These are phyloP conservation scores for Synergus laeviventris DNA, from an alignment of 2,888 invertebrate species.

Conservation along the genomic window DNA sequence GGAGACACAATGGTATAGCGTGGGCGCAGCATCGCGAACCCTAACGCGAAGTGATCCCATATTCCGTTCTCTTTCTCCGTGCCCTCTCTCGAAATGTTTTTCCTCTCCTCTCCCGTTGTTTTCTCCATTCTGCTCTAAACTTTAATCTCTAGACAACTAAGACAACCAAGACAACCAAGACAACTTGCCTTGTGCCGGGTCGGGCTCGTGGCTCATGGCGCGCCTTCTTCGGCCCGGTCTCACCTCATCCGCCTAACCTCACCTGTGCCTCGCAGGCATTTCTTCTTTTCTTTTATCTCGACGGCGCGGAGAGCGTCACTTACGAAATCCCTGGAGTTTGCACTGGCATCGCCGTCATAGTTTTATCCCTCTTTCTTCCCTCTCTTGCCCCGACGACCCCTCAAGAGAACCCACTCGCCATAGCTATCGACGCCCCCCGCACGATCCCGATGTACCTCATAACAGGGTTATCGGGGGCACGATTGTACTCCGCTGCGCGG, in stretches of 20 bases:
- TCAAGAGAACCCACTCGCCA: conserved; percentile 17
- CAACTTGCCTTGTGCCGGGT: conserved; percentile 57
- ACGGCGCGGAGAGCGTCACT: conserved; percentile 64
- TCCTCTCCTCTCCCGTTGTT: conserved; percentile 49
- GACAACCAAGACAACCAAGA: conserved; percentile 42
- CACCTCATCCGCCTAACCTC: conserved; percentile 57
- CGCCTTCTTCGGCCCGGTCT: conserved; percentile 59
- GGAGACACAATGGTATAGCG: conserved; percentile 70
- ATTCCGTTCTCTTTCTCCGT: conserved; percentile 66
- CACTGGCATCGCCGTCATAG: conserved; percentile 28
- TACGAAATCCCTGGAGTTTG: conserved; percentile 64
- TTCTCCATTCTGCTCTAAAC: conserved; percentile 42
- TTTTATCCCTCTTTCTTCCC: conserved; percentile 19
- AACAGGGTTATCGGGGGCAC: conserved; percentile 55
- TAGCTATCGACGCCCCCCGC: conserved; percentile 41
- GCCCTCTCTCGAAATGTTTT: conserved; percentile 47
- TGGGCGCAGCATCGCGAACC: conserved; percentile 73
- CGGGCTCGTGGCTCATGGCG: conserved; percentile 58
- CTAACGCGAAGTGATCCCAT: conserved; percentile 72
- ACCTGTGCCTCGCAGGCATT: conserved; percentile 70
- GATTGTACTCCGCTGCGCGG: conserved; percentile 39
- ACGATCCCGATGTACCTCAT: conserved; percentile 48
- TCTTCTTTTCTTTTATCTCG: conserved; percentile 64
- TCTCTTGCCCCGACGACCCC: conserved; percentile 9
- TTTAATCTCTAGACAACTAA: conserved; percentile 46